Base-by-base conservation (phyloP, 1,140 invertebrate species). In the Camponotus floridanus region DNA sequence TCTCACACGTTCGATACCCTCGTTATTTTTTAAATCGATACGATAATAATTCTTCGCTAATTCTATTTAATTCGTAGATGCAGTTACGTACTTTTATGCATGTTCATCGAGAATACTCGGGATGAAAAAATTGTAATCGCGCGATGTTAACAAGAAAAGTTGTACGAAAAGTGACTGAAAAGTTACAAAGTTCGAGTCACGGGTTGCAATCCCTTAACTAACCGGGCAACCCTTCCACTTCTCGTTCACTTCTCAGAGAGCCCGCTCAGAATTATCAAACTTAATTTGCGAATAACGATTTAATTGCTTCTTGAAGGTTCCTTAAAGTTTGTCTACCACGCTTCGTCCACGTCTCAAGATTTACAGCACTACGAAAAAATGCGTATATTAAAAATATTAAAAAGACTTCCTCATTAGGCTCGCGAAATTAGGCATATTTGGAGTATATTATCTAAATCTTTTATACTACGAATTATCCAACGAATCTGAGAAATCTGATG, bases 241-340 rank as follows among this genome's bases (percentile, higher is more conserved):
- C 83, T 59, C 65, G 42, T 36, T 3, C 45, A 65, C 78, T 62
- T 81, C 89, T 84, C 73, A 57, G 87, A 85, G 79, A 78, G n/a
- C 11, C 78, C 84, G 88, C 86, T 91, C 86, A 73, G 88, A 91
- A 91, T 91, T 91, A 88, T 73, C 67, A 91, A 91, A 91, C 88
- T 91, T 91, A 90, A 91, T 91, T 91, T 88, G 45, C 90, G 86
- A 89, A 91, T 87, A 76, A 79, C 81, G 88, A 91, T 91, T 91
- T 91, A 91, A 91, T 91, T 91, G 90, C 79, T 88, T 88, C 90
- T 91, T 86, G 84, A 91, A 91, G 83, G 86, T 91, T 89, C 90
- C 65, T 91, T 88, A 88, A 91, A 91, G 71, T 91, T 86, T 48
- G 26, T 85, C 65, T 42, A 79, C 67, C 55, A 26, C 21, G 8